Conservation (phyloP, 2,113 vertebrate species). For the Gallinago paraguaiae region DNA sequence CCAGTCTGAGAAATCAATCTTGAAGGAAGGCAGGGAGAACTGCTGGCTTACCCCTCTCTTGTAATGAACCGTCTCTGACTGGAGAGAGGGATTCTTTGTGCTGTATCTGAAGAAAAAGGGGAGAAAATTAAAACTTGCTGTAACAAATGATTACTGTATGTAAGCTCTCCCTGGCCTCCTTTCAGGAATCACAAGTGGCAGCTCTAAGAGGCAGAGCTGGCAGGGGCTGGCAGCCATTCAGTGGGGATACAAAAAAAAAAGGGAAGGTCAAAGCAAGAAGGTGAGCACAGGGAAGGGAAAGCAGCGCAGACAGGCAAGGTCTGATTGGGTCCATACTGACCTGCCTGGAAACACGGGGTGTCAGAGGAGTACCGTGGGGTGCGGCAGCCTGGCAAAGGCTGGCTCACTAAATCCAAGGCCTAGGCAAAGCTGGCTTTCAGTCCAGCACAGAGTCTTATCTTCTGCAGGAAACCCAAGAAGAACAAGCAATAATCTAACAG, state of each 20-base stretch:
- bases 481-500: neutral
- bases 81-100: constrained; percentile 86
- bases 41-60: constrained; percentile 97
- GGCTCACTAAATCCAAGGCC: neutral
- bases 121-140: neutral
- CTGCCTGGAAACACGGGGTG: neutral
- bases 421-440: neutral
- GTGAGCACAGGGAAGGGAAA: constrained; percentile 43
- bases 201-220: constrained; percentile 46
- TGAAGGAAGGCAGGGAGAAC: constrained; percentile 95
- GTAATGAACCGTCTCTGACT: constrained; percentile 93
- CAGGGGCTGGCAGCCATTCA: constrained; percentile 11
- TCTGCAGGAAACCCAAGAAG: constrained; percentile 5
- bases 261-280: constrained; percentile 35
- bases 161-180: neutral
- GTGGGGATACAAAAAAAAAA: neutral
- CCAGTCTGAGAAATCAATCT: constrained; percentile 95
- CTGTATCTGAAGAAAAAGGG: constrained; percentile 83
- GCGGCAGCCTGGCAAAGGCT: neutral
- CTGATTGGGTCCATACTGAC: neutral
- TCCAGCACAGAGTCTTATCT: neutral
- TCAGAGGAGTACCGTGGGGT: neutral
- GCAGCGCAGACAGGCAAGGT: constrained; percentile 40
- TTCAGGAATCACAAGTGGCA: neutral
- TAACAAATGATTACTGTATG: neutral